Evolutionary conservation across 2,888 invertebrate genomes (phyloP).

Genomic region (Clitarchus hookeri): DNA sequence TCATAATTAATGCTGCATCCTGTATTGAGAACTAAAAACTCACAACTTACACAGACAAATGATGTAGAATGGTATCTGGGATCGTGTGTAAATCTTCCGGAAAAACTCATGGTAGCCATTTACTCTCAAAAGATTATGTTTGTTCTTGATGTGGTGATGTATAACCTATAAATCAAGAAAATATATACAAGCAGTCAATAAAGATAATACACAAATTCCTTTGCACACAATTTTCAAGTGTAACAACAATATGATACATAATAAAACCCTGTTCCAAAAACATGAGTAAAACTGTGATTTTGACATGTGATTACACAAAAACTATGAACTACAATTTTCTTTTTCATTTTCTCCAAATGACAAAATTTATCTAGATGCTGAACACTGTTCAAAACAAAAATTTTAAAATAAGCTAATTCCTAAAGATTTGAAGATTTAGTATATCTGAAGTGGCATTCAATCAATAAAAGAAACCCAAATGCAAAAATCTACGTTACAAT

Average conservation of each 20-base stretch:
- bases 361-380: no score
- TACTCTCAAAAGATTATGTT: slow-evolving; percentile 64
- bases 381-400: no score
- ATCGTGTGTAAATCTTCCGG: slow-evolving; percentile 62
- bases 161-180: slow-evolving; percentile 55
- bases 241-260: neutral
- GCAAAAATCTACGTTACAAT: no score
- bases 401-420: no score
- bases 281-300: no score
- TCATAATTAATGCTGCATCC: no score
- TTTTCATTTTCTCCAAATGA: no score
- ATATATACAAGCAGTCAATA: neutral
- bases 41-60: slow-evolving; percentile 55
- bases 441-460: no score
- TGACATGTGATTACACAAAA: no score
- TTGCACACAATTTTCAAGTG: neutral
- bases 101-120: slow-evolving; percentile 72
- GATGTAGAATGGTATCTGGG: slow-evolving; percentile 64
- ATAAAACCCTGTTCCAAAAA: neutral
- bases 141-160: slow-evolving; percentile 62
- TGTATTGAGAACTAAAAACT: neutral
- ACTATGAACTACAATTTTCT: no score
- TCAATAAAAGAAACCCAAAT: no score
- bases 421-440: no score
- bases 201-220: neutral